Evolutionary conservation across 2,113 vertebrate species (phyloP).

Genomic region (Cheilinus undulatus): DNA sequence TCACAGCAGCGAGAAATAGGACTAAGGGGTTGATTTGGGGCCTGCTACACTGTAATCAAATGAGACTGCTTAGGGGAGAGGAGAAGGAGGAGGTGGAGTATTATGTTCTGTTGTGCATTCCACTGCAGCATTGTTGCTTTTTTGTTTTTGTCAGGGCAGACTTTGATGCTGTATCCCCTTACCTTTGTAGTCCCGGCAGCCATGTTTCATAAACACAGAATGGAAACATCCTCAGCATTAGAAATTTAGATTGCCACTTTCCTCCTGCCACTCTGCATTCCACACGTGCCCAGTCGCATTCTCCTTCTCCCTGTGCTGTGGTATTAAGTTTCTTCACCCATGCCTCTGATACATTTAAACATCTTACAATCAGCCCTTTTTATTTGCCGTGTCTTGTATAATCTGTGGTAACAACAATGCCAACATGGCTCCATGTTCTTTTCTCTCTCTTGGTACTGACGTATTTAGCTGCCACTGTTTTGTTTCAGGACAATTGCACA

Average conservation of each 20-base stretch:
- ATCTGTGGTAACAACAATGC: conserved; percentile 78
- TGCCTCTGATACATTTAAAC: conserved; percentile 77
- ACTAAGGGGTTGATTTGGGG: conserved; percentile 73
- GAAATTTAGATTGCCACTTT: conserved; percentile 82
- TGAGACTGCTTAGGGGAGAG: conserved; percentile 74
- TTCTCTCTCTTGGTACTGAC: conserved; percentile 52
- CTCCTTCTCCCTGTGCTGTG: conserved; percentile 61
- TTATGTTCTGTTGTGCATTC: conserved; percentile 79
- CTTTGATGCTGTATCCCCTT: conserved; percentile 86
- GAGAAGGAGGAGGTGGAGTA: conserved; percentile 70
- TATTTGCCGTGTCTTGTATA: conserved; percentile 78
- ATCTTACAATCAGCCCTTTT: conserved; percentile 72
- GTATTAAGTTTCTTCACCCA: conserved; percentile 77
- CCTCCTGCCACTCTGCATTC: conserved; percentile 78
- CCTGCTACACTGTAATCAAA: conserved; percentile 78
- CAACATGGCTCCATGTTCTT: conserved; percentile 61
- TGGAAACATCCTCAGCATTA: conserved; percentile 85
- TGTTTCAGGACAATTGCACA: conserved; percentile 60
- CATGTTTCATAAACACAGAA: conserved; percentile 85
- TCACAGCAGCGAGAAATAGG: conserved; percentile 61
- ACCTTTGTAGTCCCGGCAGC: conserved; percentile 84
- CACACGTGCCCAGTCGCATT: conserved; percentile 76
- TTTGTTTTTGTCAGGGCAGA: conserved; percentile 78
- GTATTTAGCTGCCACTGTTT: conserved; percentile 50
- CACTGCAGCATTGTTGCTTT: conserved; percentile 75